Conservation (phyloP, 2,888 invertebrate genomes). For the Teleiodes luculella region DNA sequence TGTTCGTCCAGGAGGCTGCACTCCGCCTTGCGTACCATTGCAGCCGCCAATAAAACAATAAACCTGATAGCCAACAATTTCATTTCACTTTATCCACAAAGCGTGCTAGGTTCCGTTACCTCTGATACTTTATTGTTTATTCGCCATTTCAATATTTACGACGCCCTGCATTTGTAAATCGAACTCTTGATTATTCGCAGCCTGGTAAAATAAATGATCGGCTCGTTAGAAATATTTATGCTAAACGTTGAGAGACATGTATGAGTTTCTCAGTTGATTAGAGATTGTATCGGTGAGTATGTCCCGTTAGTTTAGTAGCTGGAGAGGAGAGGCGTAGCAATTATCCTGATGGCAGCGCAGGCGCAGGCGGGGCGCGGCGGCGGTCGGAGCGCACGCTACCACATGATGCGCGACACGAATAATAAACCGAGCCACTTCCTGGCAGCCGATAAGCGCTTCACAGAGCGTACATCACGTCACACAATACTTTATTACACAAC, state of each 20-base stretch:
- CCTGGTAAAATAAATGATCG: slow-evolving; percentile 23
- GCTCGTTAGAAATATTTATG: slow-evolving; percentile 35
- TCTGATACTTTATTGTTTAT: slow-evolving; percentile 11
- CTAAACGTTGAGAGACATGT: slow-evolving; percentile 42
- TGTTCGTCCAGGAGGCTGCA: slow-evolving; percentile 47
- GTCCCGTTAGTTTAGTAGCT: slow-evolving; percentile 61
- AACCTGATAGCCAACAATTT: slow-evolving; percentile 27
- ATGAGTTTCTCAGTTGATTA: slow-evolving; percentile 54
- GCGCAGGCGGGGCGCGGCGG: slow-evolving; percentile 36
- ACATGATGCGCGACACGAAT: slow-evolving; percentile 74
- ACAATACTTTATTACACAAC: slow-evolving; percentile 34
- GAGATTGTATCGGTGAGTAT: slow-evolving; percentile 56
- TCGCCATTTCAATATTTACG: slow-evolving; percentile 4
- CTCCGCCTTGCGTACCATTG: slow-evolving; percentile 31
- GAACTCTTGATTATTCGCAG: slow-evolving; percentile 23
- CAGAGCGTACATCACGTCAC: slow-evolving; percentile 46
- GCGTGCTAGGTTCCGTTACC: slow-evolving; percentile 14
- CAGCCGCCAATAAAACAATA: slow-evolving; percentile 36
- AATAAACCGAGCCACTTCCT: slow-evolving; percentile 77
- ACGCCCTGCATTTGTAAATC: slow-evolving; percentile 1
- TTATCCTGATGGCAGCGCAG: slow-evolving; percentile 48
- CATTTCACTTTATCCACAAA: slow-evolving; percentile 24
- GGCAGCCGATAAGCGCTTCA: slow-evolving; percentile 69
- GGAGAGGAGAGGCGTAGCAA: slow-evolving; percentile 37
- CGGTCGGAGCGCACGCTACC: slow-evolving; percentile 47